A percentile compares a stretch with the other conserved stretches of the same genome.
These are phyloP conservation scores for Tragulus kanchil DNA, from an alignment of 2,113 vertebrate species.

Conservation along the genomic window DNA sequence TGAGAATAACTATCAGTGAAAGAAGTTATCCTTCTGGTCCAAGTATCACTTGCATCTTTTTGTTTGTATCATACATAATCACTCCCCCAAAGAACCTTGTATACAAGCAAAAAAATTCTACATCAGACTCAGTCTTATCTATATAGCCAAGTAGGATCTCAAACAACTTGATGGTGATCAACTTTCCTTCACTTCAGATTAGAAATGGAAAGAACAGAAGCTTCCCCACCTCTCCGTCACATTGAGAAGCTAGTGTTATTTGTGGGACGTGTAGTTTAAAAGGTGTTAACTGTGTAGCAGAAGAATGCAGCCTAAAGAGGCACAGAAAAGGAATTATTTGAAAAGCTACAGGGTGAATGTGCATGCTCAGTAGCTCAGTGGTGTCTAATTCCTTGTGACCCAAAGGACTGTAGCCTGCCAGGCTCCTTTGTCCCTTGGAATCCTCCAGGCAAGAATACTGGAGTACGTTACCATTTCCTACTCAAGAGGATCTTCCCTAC, in stretches of 20 bases:
- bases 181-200: not conserved
- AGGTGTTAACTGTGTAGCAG: conserved; percentile 17
- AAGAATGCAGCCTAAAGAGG: not conserved
- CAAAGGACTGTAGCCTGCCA: not conserved
- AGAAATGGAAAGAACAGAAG: not conserved
- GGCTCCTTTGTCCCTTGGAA: not conserved
- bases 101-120: not conserved
- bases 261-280: not conserved
- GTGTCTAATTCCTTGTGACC: not conserved
- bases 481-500: not conserved
- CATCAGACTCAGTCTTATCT: not conserved
- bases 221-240: not conserved
- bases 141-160: not conserved
- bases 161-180: not conserved
- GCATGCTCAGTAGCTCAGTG: not conserved
- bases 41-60: not conserved
- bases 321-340: not conserved
- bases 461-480: not conserved
- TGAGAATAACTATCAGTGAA: not conserved
- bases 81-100: not conserved
- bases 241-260: not conserved
- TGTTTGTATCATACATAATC: not conserved
- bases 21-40: not conserved
- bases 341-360: not conserved
- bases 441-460: not conserved